Conservation (phyloP, 2,888 invertebrate species). For the Trichogramma dendrolimi region DNA sequence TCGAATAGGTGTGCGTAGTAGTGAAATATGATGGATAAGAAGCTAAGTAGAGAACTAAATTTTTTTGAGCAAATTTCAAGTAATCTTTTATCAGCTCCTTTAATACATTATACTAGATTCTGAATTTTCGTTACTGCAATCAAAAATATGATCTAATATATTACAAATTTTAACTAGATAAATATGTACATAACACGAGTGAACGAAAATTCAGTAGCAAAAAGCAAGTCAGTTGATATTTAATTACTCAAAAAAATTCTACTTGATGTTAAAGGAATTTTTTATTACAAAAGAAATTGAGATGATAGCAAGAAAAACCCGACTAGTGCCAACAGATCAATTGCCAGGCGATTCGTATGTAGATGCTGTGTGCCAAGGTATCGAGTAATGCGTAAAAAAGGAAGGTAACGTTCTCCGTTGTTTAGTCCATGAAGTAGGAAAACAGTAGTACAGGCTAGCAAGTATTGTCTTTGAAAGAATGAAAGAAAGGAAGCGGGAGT, state of each 20-base stretch:
- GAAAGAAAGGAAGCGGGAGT: background rate
- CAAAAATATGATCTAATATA: background rate
- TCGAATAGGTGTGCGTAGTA: conserved; percentile 21
- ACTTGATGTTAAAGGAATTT: conserved; percentile 3
- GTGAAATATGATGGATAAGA: conserved; percentile 14
- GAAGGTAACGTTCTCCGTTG: conserved; percentile 26
- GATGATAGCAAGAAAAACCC: conserved; percentile 34
- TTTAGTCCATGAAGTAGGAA: conserved; percentile 16
- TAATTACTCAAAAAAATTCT: conserved; percentile 20
- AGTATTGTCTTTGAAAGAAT: conserved; percentile 25
- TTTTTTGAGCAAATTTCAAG: conserved; percentile 18
- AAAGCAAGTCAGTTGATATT: too few relatives aligned
- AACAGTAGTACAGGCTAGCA: conserved; percentile 5
- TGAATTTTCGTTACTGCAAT: background rate
- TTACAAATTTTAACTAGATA: too few relatives aligned
- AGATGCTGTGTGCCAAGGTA: conserved; percentile 35
- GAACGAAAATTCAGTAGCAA: too few relatives aligned
- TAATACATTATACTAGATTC: background rate
- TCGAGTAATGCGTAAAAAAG: conserved; percentile 17
- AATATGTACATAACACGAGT: too few relatives aligned
- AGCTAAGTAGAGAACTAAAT: conserved; percentile 9
- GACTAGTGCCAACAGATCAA: conserved; percentile 34
- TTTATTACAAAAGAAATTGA: too few relatives aligned
- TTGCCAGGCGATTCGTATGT: conserved; percentile 32
- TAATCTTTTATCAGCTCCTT: too few relatives aligned